Percentiles rank a stretch among this genome's conserved stretches.
phyloP scores from a whole-genome alignment of 2,888 invertebrate genomes.

The Eremobia ochroleuca region DNA sequence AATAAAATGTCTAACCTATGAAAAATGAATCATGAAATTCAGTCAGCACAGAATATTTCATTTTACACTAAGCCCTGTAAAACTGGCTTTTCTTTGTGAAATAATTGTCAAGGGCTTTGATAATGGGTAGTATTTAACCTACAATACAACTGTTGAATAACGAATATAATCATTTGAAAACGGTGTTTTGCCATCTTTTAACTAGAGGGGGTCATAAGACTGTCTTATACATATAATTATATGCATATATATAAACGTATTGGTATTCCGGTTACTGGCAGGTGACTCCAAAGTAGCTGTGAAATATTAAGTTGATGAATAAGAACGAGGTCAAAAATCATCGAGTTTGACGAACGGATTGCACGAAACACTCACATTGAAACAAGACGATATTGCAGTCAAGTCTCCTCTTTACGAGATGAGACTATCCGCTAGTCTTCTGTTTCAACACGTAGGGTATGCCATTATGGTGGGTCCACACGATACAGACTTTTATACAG shows the following conservation, averaged over 20 bases:
- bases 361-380: background rate
- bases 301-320: background rate
- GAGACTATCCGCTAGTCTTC: background rate
- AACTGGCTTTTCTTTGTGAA: background rate
- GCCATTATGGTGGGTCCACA: too few relatives aligned
- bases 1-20: too few relatives aligned
- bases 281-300: background rate
- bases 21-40: background rate
- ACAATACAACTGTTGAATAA: background rate
- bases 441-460: background rate
- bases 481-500: too few relatives aligned
- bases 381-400: background rate
- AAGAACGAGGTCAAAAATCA: background rate
- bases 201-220: background rate
- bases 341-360: background rate
- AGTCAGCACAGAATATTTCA: background rate
- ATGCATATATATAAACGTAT: background rate
- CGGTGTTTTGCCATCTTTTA: background rate
- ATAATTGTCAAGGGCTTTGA: background rate
- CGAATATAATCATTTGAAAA: background rate
- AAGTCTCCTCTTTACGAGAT: background rate
- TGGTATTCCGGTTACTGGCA: background rate
- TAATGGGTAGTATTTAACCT: background rate
- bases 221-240: background rate
- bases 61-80: background rate